These are phyloP conservation scores for Ptilodon capucinus DNA, from an alignment of 2,888 invertebrate genomes.

Conservation along the genomic window DNA sequence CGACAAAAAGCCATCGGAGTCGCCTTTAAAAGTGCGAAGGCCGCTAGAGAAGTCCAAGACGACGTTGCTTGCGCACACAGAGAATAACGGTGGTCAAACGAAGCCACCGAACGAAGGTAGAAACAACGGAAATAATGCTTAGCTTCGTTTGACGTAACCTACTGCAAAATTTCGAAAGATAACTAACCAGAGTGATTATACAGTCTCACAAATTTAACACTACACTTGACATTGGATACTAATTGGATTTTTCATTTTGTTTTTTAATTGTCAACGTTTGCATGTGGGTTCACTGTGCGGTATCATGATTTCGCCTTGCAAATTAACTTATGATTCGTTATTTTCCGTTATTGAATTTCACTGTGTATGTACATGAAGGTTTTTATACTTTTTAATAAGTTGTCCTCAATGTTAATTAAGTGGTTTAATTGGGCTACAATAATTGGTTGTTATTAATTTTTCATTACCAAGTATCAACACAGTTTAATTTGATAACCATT, in stretches of 20 bases:
- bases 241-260: conserved; percentile 41
- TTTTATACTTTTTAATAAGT: background rate
- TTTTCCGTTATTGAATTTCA: background rate
- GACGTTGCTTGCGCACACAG: conserved; percentile 75
- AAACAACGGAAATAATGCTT: conserved; percentile 59
- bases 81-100: conserved; percentile 76
- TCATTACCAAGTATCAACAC: background rate
- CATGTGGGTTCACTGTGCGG: conserved; percentile 59
- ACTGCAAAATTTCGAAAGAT: conserved; percentile 54
- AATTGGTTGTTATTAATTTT: too few species aligned
- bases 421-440: too few species aligned
- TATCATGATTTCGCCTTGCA: conserved; percentile 28
- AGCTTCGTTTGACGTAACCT: conserved; percentile 78
- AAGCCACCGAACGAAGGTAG: conserved; percentile 78
- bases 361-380: background rate
- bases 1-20: conserved; percentile 73
- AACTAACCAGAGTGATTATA: conserved; percentile 33
- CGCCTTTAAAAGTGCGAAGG: conserved; percentile 71
- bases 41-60: conserved; percentile 79
- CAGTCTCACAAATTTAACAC: conserved; percentile 32
- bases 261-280: conserved; percentile 58
- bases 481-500: background rate
- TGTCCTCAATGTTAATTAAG: background rate
- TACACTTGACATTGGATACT: conserved; percentile 36
- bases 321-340: background rate